phyloP scores from a whole-genome alignment of 2,113 vertebrate genomes.

The Pluvianellus socialis region DNA sequence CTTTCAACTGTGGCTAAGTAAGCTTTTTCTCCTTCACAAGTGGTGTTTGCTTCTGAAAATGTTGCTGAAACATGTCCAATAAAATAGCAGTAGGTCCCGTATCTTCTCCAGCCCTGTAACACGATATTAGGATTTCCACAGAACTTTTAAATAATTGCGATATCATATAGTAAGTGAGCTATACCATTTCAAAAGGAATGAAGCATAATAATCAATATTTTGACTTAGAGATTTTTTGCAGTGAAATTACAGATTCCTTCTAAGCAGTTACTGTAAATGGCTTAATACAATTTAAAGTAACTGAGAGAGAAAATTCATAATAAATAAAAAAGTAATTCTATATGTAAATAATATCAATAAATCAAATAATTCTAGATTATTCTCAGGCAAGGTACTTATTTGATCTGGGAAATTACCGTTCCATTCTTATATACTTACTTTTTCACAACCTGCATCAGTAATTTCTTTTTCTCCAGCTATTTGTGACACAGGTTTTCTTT shows the following conservation, averaged over 20 bases:
- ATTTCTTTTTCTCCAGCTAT: neutral
- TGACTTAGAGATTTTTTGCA: neutral
- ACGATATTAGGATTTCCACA: neutral
- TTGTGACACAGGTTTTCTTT: neutral
- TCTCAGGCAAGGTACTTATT: neutral
- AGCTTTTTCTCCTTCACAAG: slow-evolving; percentile 70
- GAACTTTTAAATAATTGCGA: neutral
- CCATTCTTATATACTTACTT: neutral
- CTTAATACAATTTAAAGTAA: neutral
- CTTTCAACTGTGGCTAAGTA: slow-evolving; percentile 80
- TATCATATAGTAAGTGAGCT: neutral
- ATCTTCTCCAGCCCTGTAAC: slow-evolving; percentile 82
- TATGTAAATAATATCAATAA: neutral
- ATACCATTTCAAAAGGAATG: neutral
- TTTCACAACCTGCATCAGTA: neutral
- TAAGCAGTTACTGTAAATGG: fast-evolving
- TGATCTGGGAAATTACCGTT: fast-evolving
- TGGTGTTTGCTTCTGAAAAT: slow-evolving; percentile 82
- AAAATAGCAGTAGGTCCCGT: slow-evolving; percentile 83
- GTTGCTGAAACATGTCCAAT: slow-evolving; percentile 76
- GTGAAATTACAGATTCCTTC: neutral
- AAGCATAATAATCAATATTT: neutral
- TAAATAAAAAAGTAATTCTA: neutral
- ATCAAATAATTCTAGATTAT: neutral
- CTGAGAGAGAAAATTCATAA: neutral